Evolutionary conservation across 2,113 vertebrate species (phyloP).

Genomic region (Semicossyphus pulcher): DNA sequence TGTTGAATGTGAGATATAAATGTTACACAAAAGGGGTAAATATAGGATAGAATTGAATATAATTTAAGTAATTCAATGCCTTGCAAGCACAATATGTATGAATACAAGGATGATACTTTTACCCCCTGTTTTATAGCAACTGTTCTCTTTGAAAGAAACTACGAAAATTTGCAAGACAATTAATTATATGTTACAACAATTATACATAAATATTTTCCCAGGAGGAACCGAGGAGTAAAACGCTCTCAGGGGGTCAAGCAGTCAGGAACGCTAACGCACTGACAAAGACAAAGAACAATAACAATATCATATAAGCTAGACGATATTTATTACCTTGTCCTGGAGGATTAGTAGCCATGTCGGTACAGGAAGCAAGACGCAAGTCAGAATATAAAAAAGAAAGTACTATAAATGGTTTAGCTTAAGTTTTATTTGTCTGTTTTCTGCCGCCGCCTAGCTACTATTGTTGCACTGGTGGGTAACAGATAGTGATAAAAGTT

Average conservation of each 20-base stretch:
- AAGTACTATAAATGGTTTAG: neutral
- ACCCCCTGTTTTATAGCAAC: too few relatives aligned
- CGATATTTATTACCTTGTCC: constrained; percentile 59
- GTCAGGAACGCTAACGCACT: too few relatives aligned
- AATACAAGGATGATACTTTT: too few relatives aligned
- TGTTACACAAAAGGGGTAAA: neutral
- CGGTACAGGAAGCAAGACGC: neutral
- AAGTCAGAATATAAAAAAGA: neutral
- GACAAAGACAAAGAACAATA: neutral
- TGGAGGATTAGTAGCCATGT: constrained; percentile 86
- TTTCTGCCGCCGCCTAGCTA: constrained; percentile 1
- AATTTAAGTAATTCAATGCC: neutral
- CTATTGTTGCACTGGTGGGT: neutral
- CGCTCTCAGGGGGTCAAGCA: neutral
- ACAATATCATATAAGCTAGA: neutral
- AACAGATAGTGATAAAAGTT: constrained; percentile 2
- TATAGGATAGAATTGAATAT: neutral
- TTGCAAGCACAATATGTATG: too few relatives aligned
- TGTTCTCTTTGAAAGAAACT: too few relatives aligned
- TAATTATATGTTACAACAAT: too few relatives aligned
- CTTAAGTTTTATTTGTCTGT: neutral
- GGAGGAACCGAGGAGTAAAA: neutral
- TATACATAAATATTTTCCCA: too few relatives aligned
- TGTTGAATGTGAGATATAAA: neutral
- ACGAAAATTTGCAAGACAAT: too few relatives aligned